A percentile compares a stretch with the other conserved stretches of the same genome.
Evolutionary conservation across 2,113 vertebrate species (phyloP).

Genomic region (Telmatochromis brachygnathus): DNA sequence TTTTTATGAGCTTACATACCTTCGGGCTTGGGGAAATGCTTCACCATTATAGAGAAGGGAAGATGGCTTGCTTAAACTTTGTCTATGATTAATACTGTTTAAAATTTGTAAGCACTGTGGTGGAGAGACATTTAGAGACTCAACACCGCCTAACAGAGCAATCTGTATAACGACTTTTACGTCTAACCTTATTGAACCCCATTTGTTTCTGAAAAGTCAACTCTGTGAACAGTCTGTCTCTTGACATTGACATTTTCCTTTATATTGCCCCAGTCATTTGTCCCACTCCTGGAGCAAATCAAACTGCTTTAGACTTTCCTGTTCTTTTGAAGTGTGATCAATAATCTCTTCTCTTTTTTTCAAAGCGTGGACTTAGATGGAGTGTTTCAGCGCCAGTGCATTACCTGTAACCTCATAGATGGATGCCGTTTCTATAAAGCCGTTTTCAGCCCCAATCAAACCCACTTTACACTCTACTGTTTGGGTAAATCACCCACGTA

Average conservation of each 20-base stretch:
- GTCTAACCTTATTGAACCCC: constrained; percentile 1
- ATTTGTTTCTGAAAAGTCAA: constrained; percentile 13
- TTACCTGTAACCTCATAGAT: constrained; percentile 72
- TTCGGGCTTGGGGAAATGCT: not conserved
- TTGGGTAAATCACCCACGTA: constrained; percentile 53
- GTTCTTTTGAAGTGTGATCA: not conserved
- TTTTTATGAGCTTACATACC: constrained; percentile 23
- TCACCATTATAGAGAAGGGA: not conserved
- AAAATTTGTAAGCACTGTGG: not conserved
- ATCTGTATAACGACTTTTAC: not conserved
- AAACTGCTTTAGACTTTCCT: not conserved
- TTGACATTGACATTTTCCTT: not conserved
- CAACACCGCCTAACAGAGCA: not conserved
- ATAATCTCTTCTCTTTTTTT: not conserved
- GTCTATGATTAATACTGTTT: constrained; percentile 5
- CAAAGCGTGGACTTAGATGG: constrained; percentile 70
- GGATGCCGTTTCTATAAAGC: constrained; percentile 72
- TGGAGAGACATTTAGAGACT: not conserved
- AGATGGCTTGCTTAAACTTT: not conserved
- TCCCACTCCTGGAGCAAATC: not conserved
- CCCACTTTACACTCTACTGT: constrained; percentile 73
- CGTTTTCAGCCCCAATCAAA: constrained; percentile 72
- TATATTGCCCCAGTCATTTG: not conserved
- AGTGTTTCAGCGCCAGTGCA: constrained; percentile 71
- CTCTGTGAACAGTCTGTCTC: not conserved